These are phyloP conservation scores for Prionchulus punctatus DNA, from an alignment of 2,888 invertebrate species.

Conservation along the genomic window DNA sequence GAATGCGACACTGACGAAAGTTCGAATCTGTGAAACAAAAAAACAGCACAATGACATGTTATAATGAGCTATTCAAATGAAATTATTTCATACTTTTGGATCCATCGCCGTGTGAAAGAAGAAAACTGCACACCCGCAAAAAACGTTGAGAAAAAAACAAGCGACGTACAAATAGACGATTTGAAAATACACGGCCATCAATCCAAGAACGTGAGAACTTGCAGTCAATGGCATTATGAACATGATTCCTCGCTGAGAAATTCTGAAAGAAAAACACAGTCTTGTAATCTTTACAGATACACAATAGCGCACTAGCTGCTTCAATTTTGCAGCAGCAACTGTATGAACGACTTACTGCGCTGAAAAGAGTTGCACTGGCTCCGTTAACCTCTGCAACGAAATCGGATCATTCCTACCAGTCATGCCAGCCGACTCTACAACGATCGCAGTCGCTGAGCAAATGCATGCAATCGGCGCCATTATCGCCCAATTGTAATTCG, in stretches of 20 bases:
- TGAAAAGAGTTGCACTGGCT: neutral
- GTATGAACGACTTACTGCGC: neutral
- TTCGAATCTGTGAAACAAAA: too few relatives aligned
- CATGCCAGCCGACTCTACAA: constrained; percentile 10
- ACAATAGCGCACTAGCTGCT: neutral
- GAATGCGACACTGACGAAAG: too few relatives aligned
- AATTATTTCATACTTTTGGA: neutral
- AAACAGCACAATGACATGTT: too few relatives aligned
- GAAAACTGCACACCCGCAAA: constrained; percentile 8
- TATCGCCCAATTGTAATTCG: neutral
- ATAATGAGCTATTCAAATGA: too few relatives aligned
- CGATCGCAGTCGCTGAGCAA: neutral
- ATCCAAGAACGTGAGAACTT: constrained; percentile 6
- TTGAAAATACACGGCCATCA: constrained; percentile 11
- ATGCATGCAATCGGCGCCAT: constrained; percentile 5
- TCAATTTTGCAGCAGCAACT: too few relatives aligned
- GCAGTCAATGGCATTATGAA: constrained; percentile 8
- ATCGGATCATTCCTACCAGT: neutral
- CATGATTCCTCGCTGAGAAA: constrained; percentile 8
- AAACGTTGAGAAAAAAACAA: constrained; percentile 2
- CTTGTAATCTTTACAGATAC: neutral
- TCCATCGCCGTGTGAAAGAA: constrained; percentile 10
- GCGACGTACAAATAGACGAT: constrained; percentile 7
- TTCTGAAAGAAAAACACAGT: neutral
- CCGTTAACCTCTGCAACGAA: neutral